Percentiles rank a stretch among this genome's conserved stretches.
Evolutionary conservation across 2,888 invertebrate genomes (phyloP).

Genomic region (Germaria angustata): DNA sequence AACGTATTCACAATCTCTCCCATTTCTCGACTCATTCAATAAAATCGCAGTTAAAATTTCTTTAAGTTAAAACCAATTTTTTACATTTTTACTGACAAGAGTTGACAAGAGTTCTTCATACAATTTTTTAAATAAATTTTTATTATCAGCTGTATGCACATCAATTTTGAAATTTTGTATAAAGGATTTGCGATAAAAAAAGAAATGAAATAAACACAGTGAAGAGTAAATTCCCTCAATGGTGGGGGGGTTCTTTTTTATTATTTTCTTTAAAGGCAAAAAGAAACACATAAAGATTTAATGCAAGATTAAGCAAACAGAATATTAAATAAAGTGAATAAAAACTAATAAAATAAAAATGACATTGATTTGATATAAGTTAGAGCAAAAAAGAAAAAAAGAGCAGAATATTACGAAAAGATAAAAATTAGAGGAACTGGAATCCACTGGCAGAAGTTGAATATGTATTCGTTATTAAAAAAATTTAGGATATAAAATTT

Average conservation of each 20-base stretch:
- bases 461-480: too few species aligned
- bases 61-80: too few species aligned
- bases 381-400: background rate
- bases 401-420: too few species aligned
- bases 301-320: conserved; percentile 25
- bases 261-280: background rate
- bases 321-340: background rate
- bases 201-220: background rate
- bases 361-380: conserved; percentile 49
- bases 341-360: conserved; percentile 37
- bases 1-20: too few species aligned
- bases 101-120: too few species aligned
- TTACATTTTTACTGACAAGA: too few species aligned
- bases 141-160: too few species aligned
- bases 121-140: too few species aligned
- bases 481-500: too few species aligned
- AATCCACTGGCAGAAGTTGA: background rate
- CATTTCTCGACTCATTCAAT: too few species aligned
- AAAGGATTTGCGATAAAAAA: background rate
- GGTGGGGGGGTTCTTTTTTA: background rate
- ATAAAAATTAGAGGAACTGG: too few species aligned
- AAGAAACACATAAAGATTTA: conserved; percentile 13
- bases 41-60: too few species aligned
- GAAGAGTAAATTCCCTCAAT: background rate
- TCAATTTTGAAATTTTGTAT: background rate